Percentiles rank a stretch among this genome's conserved stretches.
Evolutionary conservation across 2,113 vertebrate species (phyloP).

Genomic region (Microcebus ravelobensis): DNA sequence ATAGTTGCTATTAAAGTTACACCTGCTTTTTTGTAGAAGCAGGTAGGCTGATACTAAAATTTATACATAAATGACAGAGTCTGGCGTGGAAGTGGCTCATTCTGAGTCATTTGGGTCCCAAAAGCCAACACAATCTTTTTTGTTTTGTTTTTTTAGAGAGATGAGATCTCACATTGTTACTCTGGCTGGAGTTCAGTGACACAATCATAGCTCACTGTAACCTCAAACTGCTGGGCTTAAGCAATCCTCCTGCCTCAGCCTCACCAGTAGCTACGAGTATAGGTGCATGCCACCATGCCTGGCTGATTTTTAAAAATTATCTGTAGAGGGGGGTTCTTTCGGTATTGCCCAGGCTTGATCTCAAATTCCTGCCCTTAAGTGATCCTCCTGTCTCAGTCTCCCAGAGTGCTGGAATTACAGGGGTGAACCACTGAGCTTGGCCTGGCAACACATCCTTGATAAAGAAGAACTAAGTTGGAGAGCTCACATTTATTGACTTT

Average conservation of each 20-base stretch:
- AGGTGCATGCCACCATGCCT: not conserved
- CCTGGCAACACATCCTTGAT: not conserved
- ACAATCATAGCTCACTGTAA: not conserved
- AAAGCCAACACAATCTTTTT: no score
- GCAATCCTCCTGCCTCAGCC: not conserved
- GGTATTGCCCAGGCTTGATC: not conserved
- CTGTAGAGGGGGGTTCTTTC: not conserved
- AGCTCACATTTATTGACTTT: not conserved
- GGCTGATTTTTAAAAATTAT: not conserved
- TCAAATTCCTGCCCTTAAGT: not conserved
- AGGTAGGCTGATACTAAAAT: not conserved
- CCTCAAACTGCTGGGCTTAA: not conserved
- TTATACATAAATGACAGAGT: not conserved
- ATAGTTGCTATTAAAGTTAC: not conserved
- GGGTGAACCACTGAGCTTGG: not conserved
- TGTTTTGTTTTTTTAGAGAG: not conserved
- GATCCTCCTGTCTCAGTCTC: not conserved
- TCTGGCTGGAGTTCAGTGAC: not conserved
- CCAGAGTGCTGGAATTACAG: not conserved
- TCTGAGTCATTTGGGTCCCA: not conserved
- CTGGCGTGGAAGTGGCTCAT: not conserved
- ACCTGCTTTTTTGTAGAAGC: not conserved
- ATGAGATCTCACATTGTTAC: not conserved
- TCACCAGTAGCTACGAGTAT: not conserved
- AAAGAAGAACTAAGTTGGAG: not conserved